Conservation (phyloP, 2,888 invertebrate species). For the Camptogramma bilineatum region DNA sequence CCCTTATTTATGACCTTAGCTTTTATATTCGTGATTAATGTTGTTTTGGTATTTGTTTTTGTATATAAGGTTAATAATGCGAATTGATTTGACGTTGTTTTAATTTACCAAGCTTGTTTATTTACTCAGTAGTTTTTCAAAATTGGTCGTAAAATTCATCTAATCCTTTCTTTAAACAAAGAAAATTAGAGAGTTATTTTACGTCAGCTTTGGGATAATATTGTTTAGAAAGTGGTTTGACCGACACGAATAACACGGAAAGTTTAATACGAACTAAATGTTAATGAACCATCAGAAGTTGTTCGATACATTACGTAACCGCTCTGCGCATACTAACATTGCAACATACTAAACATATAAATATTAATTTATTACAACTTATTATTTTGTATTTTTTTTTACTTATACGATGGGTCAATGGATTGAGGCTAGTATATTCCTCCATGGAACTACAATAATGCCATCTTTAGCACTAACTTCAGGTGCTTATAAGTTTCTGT, state of each 20-base stretch:
- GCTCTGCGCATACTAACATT: conserved; percentile 5
- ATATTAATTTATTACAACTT: background rate
- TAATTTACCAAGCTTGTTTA: background rate
- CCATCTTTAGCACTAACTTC: too few species aligned
- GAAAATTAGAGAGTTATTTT: too few species aligned
- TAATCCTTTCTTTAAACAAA: too few species aligned
- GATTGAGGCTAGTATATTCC: too few species aligned
- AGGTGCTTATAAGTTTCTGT: too few species aligned
- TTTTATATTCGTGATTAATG: conserved; percentile 15
- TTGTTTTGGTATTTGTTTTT: conserved; percentile 8
- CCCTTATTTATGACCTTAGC: conserved; percentile 18
- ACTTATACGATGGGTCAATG: too few species aligned
- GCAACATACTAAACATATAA: background rate
- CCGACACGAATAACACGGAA: conserved; percentile 1
- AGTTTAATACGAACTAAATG: conserved; percentile 9
- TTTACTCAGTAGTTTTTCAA: background rate
- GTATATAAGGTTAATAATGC: conserved; percentile 5
- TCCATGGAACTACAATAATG: too few species aligned
- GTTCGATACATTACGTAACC: background rate
- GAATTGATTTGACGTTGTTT: conserved; percentile 10
- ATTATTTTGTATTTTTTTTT: too few species aligned
- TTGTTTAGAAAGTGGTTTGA: conserved; percentile 16
- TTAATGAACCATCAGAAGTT: conserved; percentile 3
- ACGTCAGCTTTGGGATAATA: background rate
- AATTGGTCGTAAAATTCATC: too few species aligned